Conservation (phyloP, 2,888 invertebrate species). For the Himalopsyche tibetana region DNA sequence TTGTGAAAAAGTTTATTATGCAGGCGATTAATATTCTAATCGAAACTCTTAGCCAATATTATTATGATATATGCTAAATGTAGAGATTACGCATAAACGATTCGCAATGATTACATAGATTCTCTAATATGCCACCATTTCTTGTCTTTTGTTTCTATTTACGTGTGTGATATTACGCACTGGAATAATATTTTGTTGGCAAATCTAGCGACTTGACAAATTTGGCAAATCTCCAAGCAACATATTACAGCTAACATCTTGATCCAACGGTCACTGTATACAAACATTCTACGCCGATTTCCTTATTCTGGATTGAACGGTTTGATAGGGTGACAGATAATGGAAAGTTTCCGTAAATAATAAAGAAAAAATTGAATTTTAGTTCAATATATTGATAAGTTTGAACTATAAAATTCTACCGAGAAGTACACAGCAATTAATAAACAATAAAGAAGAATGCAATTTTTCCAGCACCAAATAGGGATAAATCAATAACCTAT, state of each 20-base stretch:
- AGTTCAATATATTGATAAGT: no score
- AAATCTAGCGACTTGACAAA: conserved; percentile 22
- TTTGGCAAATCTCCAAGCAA: not conserved
- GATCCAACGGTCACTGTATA: not conserved
- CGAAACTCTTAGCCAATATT: no score
- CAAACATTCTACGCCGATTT: not conserved
- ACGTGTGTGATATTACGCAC: conserved; percentile 34
- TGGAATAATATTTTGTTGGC: conserved; percentile 41
- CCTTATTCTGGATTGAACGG: not conserved
- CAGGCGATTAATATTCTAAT: no score
- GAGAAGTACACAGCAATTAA: no score
- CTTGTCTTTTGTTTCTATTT: conserved; percentile 32
- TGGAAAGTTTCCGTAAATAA: no score
- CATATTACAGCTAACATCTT: conserved; percentile 32
- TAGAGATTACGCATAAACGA: conserved; percentile 17
- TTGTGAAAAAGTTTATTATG: no score
- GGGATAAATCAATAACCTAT: no score
- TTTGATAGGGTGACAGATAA: not conserved
- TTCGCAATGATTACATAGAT: conserved; percentile 9
- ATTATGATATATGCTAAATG: no score
- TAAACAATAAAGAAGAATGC: no score
- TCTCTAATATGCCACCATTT: conserved; percentile 25
- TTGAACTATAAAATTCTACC: no score
- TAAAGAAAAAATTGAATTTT: no score
- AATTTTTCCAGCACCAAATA: no score